These are phyloP conservation scores for Penaeus japonicus DNA, from an alignment of 1,140 invertebrate species.

Conservation along the genomic window DNA sequence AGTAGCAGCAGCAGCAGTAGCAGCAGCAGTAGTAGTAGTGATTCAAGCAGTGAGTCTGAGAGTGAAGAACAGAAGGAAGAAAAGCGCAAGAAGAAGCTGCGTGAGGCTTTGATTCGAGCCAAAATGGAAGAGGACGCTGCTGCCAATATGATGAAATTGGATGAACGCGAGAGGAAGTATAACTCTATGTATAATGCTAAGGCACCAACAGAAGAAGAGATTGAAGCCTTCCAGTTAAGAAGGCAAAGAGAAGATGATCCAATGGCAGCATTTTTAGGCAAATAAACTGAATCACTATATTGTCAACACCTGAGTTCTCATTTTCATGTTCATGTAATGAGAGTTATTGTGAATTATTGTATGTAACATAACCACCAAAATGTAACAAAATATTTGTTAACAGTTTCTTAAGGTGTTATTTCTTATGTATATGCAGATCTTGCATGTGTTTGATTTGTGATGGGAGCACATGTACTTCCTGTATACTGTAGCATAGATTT, in stretches of 20 bases:
- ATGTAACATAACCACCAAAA: too few relatives aligned
- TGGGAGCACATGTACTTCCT: too few relatives aligned
- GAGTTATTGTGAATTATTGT: too few relatives aligned
- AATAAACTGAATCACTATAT: not conserved
- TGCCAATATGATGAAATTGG: slow-evolving; percentile 74
- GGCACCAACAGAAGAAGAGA: slow-evolving; percentile 87
- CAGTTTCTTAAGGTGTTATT: too few relatives aligned
- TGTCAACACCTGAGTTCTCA: too few relatives aligned
- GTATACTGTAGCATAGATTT: too few relatives aligned
- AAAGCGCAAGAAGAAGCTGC: slow-evolving; percentile 65
- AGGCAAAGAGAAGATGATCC: slow-evolving; percentile 86
- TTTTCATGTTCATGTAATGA: too few relatives aligned
- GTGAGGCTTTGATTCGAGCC: slow-evolving; percentile 74
- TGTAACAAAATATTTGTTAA: too few relatives aligned
- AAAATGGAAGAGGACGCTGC: slow-evolving; percentile 72
- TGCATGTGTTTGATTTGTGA: too few relatives aligned
- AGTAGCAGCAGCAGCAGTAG: slow-evolving; percentile 44
- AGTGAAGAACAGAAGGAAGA: slow-evolving; percentile 66
- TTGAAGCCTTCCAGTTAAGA: slow-evolving; percentile 93
- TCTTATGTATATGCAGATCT: too few relatives aligned
- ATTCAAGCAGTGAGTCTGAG: slow-evolving; percentile 59
- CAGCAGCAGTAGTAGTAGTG: slow-evolving; percentile 35
- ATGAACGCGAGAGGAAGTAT: slow-evolving; percentile 90
- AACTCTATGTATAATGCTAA: slow-evolving; percentile 84
- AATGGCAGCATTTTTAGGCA: slow-evolving; percentile 71